phyloP scores from a whole-genome alignment of 2,888 invertebrate genomes.

The Maniola hyperantus region DNA sequence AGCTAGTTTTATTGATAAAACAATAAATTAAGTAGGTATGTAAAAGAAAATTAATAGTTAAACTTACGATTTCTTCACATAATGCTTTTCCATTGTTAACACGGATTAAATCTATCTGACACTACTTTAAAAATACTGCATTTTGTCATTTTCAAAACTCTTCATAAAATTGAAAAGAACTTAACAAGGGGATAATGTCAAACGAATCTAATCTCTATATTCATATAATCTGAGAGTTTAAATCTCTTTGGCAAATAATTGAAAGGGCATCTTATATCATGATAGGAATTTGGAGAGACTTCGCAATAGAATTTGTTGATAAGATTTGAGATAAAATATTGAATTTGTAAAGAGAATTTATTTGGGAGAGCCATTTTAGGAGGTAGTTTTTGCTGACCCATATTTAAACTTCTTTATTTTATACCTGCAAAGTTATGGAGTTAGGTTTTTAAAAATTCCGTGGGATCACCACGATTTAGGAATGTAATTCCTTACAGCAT shows the following conservation, averaged over 20 bases:
- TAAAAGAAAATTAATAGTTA: not conserved
- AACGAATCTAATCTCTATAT: not conserved
- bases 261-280: slow-evolving; percentile 13
- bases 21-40: too few relatives aligned
- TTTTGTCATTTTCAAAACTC: slow-evolving; percentile 9
- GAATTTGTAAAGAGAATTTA: slow-evolving; percentile 2
- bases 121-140: not conserved
- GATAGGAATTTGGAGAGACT: slow-evolving; percentile 6
- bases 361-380: not conserved
- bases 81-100: slow-evolving; percentile 42
- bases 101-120: not conserved
- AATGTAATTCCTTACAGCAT: too few relatives aligned
- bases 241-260: slow-evolving; percentile 6
- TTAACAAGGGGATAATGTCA: not conserved
- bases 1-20: too few relatives aligned
- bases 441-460: too few relatives aligned
- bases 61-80: slow-evolving; percentile 43
- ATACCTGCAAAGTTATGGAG: too few relatives aligned
- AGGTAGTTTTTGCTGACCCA: not conserved
- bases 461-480: too few relatives aligned
- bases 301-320: slow-evolving; percentile 16
- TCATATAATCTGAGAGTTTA: not conserved
- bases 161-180: not conserved
- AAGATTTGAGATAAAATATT: slow-evolving; percentile 17
- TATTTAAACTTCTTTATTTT: not conserved